Evolutionary conservation across 2,888 invertebrate species (phyloP), one percentile per base, ranked within the genome.

Genomic region (Glyphotaelius pellucidus): DNA sequence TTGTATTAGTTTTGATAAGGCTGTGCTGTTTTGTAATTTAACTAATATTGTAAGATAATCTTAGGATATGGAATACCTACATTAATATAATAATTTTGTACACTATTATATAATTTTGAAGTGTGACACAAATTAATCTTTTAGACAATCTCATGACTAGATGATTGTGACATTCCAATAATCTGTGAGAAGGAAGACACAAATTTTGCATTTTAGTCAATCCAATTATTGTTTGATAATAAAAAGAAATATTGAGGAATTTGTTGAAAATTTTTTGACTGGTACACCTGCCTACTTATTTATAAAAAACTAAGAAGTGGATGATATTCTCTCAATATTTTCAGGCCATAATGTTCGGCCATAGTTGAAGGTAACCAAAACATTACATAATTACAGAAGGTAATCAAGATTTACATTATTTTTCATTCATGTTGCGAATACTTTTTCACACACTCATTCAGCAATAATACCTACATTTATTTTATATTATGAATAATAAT

Each of bases 11-110:
- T 89, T 35, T 89, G 32, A 80, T 80, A 89, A 89, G 89, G 89
- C 89, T 89, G 89, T 89, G 89, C 80, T 89, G 89, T 89, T 89
- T 85, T 88, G 67, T 88, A 88, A 88, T 67, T 86, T 86, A 86
- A 86, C 25, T 35, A 86, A 86, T 86, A 47, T 38, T 47, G 30
- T 86, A 42, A 42, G 30, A 86, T 86, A 86, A 25, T 83, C 83
- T 25, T 25, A 81, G 35, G 32, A 25, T 83, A 32, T 35, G 83
- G 14, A 35, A 83, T 83, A 32, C 32, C 35, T 83, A 83, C 19
- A 83, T 31, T 83, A 83, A 83, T 83, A 25, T 83, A 31, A 31
- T n/a, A 81, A 31, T 31, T 81, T 81, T 81, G 81, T 81, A 83
- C 83, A 83, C 38, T 35, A 83, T 83, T 15, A 83, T 11, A 67